Evolutionary conservation across 2,888 invertebrate genomes (phyloP).

Genomic region (Icerya purchasi): DNA sequence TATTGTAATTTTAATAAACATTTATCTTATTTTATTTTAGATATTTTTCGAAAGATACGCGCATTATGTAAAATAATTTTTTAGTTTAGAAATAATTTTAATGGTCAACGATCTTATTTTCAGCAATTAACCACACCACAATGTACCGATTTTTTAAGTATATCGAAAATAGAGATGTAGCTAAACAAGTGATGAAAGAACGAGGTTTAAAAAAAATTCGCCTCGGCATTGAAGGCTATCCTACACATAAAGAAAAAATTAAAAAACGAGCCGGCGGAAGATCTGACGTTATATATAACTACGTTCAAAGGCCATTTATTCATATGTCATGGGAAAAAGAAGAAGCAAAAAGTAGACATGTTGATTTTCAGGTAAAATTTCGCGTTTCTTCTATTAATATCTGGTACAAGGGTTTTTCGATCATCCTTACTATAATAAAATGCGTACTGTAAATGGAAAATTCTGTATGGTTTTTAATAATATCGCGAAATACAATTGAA

Average conservation of each 20-base stretch:
- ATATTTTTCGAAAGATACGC: too few relatives aligned
- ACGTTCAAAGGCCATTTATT: constrained; percentile 96
- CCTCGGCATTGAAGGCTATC: constrained; percentile 95
- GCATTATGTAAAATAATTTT: too few relatives aligned
- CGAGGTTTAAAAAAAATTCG: constrained; percentile 95
- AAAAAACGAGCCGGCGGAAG: constrained; percentile 84
- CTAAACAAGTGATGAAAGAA: constrained; percentile 96
- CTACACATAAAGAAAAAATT: constrained; percentile 97
- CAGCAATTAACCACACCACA: constrained; percentile 79
- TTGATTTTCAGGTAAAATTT: constrained; percentile 69
- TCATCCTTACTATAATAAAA: too few relatives aligned
- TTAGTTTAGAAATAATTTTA: too few relatives aligned
- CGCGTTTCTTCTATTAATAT: too few relatives aligned
- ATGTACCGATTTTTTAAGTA: constrained; percentile 98
- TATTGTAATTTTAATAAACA: too few relatives aligned
- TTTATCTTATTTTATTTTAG: too few relatives aligned
- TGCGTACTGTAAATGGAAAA: too few relatives aligned
- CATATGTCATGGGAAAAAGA: constrained; percentile 99
- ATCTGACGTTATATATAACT: constrained; percentile 96
- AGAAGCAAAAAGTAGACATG: constrained; percentile 94
- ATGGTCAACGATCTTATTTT: constrained; percentile 20
- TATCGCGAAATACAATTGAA: too few relatives aligned
- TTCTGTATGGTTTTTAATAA: too few relatives aligned
- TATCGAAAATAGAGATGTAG: constrained; percentile 96
- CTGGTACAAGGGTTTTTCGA: too few relatives aligned